Evolutionary conservation across 2,113 vertebrate species (phyloP).

Genomic region (Prolemur simus): DNA sequence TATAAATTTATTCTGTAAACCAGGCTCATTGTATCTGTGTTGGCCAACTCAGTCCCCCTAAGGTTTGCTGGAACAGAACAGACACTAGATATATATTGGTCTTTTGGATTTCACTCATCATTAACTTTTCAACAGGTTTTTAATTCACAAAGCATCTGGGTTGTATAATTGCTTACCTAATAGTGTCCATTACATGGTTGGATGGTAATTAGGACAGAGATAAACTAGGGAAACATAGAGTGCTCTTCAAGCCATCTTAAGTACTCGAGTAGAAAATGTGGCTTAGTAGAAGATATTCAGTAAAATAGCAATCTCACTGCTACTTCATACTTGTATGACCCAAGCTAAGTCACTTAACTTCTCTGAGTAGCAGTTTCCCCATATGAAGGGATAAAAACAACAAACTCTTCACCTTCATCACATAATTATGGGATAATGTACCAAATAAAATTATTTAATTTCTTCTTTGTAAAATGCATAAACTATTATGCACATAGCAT

Average conservation of each 20-base stretch:
- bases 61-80: constrained; percentile 28
- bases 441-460: neutral
- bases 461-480: neutral
- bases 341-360: neutral
- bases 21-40: neutral
- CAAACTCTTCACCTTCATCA: neutral
- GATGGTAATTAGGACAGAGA: constrained; percentile 62
- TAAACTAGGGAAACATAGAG: constrained; percentile 7
- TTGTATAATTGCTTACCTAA: constrained; percentile 69
- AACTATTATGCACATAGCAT: neutral
- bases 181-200: constrained; percentile 64
- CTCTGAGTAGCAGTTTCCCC: neutral
- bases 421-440: neutral
- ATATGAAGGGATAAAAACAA: neutral
- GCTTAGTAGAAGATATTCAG: neutral
- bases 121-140: constrained; percentile 69
- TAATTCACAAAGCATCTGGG: constrained; percentile 61
- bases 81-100: constrained; percentile 19
- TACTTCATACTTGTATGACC: neutral
- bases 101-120: constrained; percentile 61
- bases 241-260: neutral
- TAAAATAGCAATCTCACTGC: neutral
- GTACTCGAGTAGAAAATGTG: neutral
- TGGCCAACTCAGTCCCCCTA: neutral
- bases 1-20: neutral